A percentile compares a stretch with the other conserved stretches of the same genome.
These are phyloP conservation scores for Porites rus DNA, from an alignment of 92 coral and sea anemone species.

Conservation along the genomic window DNA sequence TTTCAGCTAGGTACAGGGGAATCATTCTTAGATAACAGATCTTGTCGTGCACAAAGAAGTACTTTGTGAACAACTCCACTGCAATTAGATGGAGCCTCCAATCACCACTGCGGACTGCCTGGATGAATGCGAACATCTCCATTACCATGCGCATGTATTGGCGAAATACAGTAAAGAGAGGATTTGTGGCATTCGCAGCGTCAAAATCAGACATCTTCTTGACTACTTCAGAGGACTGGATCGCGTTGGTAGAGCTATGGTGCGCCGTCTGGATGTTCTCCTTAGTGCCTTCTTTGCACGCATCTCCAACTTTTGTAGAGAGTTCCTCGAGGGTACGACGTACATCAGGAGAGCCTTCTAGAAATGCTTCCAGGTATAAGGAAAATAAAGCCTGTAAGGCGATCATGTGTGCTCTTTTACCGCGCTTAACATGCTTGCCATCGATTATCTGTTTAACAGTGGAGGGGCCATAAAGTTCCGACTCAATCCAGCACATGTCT, in stretches of 20 bases:
- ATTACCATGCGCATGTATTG: no score
- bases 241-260: conserved; percentile 23
- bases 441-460: conserved; percentile 47
- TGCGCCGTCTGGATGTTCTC: conserved; percentile 4
- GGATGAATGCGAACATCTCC: no score
- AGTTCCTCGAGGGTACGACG: no score
- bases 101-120: no score
- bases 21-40: conserved; percentile 57
- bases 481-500: conserved; percentile 56
- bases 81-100: no score
- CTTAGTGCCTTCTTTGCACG: conserved; percentile 51
- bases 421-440: conserved; percentile 47
- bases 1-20: conserved; percentile 70
- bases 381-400: conserved; percentile 31
- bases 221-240: conserved; percentile 30
- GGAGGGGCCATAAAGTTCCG: conserved; percentile 34
- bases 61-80: no score
- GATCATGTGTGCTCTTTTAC: conserved; percentile 11
- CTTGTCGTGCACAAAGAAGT: no score
- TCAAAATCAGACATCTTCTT: not conserved
- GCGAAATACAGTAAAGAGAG: no score
- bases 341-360: not conserved
- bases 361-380: conserved; percentile 2
- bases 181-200: no score
- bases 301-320: conserved; percentile 24